Evolutionary conservation across 1,140 invertebrate species (phyloP), one percentile per base, ranked within the genome.

Genomic region (Cotesia chilonis): DNA sequence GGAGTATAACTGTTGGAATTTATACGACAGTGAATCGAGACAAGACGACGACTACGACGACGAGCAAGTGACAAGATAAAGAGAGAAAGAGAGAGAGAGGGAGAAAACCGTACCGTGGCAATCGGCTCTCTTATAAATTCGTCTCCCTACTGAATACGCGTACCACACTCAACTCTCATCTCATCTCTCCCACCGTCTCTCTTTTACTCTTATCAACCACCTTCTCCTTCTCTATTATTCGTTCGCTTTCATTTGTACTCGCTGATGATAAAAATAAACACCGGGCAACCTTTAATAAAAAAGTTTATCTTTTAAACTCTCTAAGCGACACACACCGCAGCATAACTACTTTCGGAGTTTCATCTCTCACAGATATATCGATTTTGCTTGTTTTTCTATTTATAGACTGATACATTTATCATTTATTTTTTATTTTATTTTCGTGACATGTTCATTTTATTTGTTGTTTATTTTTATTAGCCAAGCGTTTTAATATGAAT

Each of bases 1-100:
- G 51, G 41, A 10, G 65, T 71, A 71, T 66, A 71, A 71, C 70
- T 51, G 63, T 51, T 64, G 68, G 60, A 70, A 59, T 59, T 59
- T 59, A 59, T 59, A 59, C 57, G 57, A 59, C 57, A 59, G 57
- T 59, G 57, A 59, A 59, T 59, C 57, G 57, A 59, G 57, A 59
- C 17, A 67, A 68, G 47, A 68, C 12, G 38, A 68, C n/a, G 52
- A 10, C 60, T 14, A 61, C 4, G 37, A 63, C 36, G 59, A 35
- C 41, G 41, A 47, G 41, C 5, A 47, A 47, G 41, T 47, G 41
- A 47, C 41, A 17, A 12, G 69, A 63, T 1, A 52, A 35, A 60
- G 55, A 47, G 37, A 28, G n/a, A 59, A 37, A 60, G 61, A 64
- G 28, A 51, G 41, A 69, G 60, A 52, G 20, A 38, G 4, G 37